Percentiles rank a stretch among this genome's conserved stretches.
Conservation (phyloP, 1,140 invertebrate genomes). For the Augochlora pura region DNA sequence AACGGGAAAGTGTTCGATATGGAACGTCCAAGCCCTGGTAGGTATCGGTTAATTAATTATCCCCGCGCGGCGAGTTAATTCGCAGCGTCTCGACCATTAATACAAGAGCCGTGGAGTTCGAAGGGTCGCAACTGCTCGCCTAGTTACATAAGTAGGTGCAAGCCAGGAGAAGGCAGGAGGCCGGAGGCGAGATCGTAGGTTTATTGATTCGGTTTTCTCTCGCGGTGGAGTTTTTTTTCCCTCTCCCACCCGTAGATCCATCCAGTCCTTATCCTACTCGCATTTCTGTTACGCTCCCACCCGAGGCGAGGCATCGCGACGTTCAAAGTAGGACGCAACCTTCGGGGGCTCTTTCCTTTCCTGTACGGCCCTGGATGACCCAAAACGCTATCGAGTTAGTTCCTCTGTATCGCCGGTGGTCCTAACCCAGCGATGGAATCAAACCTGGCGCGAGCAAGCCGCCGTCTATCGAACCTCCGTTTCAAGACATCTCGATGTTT, state of each 20-base stretch:
- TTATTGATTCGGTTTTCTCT: conserved; percentile 76
- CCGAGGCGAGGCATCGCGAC: conserved; percentile 51
- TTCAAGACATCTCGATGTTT: no score
- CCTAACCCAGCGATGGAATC: background rate
- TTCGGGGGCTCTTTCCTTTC: conserved; percentile 48
- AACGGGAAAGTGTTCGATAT: background rate
- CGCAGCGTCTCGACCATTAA: conserved; percentile 38
- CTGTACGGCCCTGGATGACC: conserved; percentile 45
- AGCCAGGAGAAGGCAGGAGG: conserved; percentile 44
- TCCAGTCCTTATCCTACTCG: conserved; percentile 67
- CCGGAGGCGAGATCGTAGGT: conserved; percentile 68
- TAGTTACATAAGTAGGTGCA: conserved; percentile 68
- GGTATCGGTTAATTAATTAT: conserved; percentile 46
- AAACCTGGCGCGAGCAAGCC: background rate
- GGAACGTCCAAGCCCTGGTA: background rate
- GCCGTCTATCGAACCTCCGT: background rate
- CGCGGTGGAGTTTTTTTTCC: conserved; percentile 71
- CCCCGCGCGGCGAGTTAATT: conserved; percentile 15
- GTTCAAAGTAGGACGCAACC: conserved; percentile 68
- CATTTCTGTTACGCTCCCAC: conserved; percentile 65
- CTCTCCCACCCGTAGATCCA: conserved; percentile 34
- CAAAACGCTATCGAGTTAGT: conserved; percentile 53
- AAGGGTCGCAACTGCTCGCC: conserved; percentile 49
- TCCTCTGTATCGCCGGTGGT: conserved; percentile 16
- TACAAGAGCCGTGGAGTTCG: conserved; percentile 30